These are phyloP conservation scores for Anthopleura sola DNA, from an alignment of 64 coral and sea anemone genomes.

Conservation along the genomic window DNA sequence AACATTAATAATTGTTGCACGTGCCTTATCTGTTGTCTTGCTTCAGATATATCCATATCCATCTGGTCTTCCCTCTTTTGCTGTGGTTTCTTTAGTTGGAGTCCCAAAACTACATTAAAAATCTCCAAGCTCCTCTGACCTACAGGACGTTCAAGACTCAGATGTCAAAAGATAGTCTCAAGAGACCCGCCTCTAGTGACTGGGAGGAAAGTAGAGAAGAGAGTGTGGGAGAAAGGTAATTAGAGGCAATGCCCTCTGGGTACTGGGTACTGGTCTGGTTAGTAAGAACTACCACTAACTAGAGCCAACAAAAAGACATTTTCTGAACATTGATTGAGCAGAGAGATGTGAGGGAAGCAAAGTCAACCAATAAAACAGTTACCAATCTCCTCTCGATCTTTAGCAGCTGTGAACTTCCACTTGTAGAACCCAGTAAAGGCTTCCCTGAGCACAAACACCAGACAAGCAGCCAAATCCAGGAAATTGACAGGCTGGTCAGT, in stretches of 20 bases:
- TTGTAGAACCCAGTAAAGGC: conserved; percentile 89
- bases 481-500: conserved; percentile 64
- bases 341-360: too few species aligned
- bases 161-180: background rate
- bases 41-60: conserved; percentile 45
- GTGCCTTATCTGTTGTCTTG: conserved; percentile 26
- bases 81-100: conserved; percentile 48
- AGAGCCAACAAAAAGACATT: too few species aligned
- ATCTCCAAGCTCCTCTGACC: conserved; percentile 79
- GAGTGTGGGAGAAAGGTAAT: too few species aligned
- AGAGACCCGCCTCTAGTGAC: too few species aligned
- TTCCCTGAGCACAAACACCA: conserved; percentile 86
- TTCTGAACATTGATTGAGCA: too few species aligned
- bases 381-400: conserved; percentile 95
- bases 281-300: too few species aligned
- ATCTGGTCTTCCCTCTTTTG: conserved; percentile 29
- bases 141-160: background rate
- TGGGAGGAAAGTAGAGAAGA: too few species aligned
- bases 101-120: conserved; percentile 76
- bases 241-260: too few species aligned
- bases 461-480: conserved; percentile 79
- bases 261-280: too few species aligned
- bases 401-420: conserved; percentile 69
- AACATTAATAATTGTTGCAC: background rate
- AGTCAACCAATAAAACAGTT: background rate